phyloP scores from a whole-genome alignment of 2,113 vertebrate genomes.

The Actenoides hombroni region DNA sequence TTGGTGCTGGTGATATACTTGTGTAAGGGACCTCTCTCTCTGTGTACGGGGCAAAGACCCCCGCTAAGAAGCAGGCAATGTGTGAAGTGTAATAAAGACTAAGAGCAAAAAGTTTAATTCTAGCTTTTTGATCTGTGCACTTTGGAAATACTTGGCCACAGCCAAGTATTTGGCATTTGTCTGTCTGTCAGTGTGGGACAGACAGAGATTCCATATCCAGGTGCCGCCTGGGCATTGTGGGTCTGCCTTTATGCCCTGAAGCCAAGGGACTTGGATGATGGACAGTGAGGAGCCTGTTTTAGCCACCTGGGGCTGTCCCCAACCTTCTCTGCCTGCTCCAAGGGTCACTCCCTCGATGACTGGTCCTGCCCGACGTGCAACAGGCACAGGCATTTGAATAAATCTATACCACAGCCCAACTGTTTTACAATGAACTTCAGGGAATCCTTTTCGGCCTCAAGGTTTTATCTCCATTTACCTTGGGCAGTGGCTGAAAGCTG shows the following conservation, averaged over 20 bases:
- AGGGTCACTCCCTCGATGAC: neutral
- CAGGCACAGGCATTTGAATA: neutral
- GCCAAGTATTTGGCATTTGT: no score
- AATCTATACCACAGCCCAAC: neutral
- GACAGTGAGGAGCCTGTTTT: neutral
- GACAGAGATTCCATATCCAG: rapidly evolving
- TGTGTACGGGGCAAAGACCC: neutral
- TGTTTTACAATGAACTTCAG: neutral
- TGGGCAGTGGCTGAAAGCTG: neutral
- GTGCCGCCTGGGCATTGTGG: neutral
- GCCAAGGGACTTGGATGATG: rapidly evolving
- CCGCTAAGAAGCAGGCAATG: neutral
- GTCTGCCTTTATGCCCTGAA: rapidly evolving
- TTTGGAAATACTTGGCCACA: neutral
- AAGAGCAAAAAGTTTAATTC: neutral
- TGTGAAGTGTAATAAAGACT: neutral
- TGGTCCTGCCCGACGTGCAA: neutral
- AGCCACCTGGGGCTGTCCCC: neutral
- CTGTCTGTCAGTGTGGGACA: neutral
- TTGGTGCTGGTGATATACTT: neutral
- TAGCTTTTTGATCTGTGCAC: neutral
- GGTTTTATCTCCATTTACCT: neutral
- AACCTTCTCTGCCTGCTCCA: neutral
- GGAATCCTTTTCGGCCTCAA: neutral
- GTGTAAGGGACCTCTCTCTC: neutral